Percentiles rank a stretch among this genome's conserved stretches.
These are phyloP conservation scores for Triops longicaudatus DNA, from an alignment of 1,140 invertebrate species.

Conservation along the genomic window DNA sequence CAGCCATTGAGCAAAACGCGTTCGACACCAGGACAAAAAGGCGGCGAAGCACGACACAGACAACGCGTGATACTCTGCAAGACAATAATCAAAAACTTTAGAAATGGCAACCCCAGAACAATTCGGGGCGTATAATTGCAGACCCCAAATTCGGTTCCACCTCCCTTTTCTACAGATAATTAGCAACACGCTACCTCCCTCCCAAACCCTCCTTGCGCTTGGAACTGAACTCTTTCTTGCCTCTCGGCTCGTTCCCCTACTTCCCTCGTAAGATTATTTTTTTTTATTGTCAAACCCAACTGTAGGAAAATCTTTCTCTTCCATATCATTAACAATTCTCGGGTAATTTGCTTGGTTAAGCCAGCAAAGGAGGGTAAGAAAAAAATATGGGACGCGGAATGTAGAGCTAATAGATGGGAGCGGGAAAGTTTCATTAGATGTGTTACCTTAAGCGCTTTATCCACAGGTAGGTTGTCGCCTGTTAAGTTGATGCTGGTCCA, in stretches of 20 bases:
- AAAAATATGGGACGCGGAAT: background rate
- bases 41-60: constrained; percentile 42
- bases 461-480: constrained; percentile 55
- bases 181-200: constrained; percentile 43
- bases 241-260: background rate
- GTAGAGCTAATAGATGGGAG: background rate
- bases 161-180: constrained; percentile 49
- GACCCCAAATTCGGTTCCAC: constrained; percentile 47
- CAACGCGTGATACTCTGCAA: constrained; percentile 32
- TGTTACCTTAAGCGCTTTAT: constrained; percentile 53
- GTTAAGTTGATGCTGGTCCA: constrained; percentile 61
- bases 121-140: background rate
- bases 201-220: background rate
- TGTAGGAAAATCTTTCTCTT: background rate
- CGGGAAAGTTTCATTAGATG: background rate
- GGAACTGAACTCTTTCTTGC: background rate
- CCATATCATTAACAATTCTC: background rate
- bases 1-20: constrained; percentile 61
- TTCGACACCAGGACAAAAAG: constrained; percentile 47
- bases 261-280: background rate
- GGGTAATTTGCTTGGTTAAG: background rate
- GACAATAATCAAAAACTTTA: background rate
- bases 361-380: background rate
- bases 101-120: background rate
- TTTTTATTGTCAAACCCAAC: background rate